Evolutionary conservation across 2,113 vertebrate genomes (phyloP).

Genomic region (Butorides virescens): DNA sequence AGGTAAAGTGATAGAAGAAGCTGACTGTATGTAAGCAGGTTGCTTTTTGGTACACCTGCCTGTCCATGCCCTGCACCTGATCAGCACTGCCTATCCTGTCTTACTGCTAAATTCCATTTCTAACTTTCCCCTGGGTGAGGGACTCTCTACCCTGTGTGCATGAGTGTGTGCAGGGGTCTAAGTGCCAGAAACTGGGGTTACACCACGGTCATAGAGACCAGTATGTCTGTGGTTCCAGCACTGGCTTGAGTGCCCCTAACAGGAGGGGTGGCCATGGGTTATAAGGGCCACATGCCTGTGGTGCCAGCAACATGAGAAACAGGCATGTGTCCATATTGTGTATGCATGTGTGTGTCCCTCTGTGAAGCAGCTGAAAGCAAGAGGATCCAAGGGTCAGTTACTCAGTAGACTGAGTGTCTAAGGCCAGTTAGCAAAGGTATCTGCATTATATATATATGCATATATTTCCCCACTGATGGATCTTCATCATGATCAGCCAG

Average conservation of each 20-base stretch:
- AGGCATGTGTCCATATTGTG: accelerated
- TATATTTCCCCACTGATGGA: neutral
- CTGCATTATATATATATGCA: no score
- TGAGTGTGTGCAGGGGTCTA: no score
- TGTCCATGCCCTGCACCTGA: neutral
- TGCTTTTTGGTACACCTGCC: neutral
- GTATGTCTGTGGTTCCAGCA: neutral
- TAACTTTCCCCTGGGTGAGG: neutral
- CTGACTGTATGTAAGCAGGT: neutral
- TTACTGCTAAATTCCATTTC: neutral
- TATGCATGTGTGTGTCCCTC: neutral
- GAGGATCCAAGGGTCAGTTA: neutral
- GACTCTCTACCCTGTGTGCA: neutral
- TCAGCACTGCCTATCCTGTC: neutral
- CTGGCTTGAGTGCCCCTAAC: neutral
- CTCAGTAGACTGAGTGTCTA: neutral
- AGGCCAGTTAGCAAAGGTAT: neutral
- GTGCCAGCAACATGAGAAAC: neutral
- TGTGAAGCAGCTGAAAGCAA: neutral
- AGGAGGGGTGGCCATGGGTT: neutral
- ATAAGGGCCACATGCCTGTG: neutral
- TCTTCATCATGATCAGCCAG: neutral
- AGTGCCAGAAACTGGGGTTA: neutral
- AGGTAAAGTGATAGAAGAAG: neutral
- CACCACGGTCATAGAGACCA: neutral